phyloP scores from a whole-genome alignment of 2,888 invertebrate genomes.

The Nycteola revayana region DNA sequence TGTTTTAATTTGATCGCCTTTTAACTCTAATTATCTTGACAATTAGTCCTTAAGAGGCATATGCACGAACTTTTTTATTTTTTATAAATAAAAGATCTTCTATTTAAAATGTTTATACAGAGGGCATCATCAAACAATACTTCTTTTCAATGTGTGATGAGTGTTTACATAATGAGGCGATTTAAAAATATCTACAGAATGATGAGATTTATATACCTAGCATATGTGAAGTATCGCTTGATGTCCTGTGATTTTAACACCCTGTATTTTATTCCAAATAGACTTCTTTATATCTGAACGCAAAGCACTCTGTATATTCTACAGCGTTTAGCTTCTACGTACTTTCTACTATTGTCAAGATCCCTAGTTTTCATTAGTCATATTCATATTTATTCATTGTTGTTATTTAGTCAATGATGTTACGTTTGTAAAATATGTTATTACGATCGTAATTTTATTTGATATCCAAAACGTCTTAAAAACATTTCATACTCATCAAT shows the following conservation, averaged over 20 bases:
- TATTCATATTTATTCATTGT: conserved; percentile 38
- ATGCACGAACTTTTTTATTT: too few species aligned
- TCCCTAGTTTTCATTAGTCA: conserved; percentile 59
- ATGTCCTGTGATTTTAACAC: conserved; percentile 51
- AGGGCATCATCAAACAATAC: conserved; percentile 42
- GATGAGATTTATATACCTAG: conserved; percentile 11
- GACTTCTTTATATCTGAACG: conserved; percentile 43
- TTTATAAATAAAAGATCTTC: too few species aligned
- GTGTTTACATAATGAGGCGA: conserved; percentile 21
- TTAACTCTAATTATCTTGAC: too few species aligned
- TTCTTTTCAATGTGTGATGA: conserved; percentile 19
- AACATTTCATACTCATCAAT: too few species aligned
- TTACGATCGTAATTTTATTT: conserved; percentile 30
- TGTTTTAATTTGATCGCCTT: too few species aligned
- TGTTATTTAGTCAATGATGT: conserved; percentile 22
- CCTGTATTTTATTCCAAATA: conserved; percentile 62
- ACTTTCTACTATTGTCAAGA: conserved; percentile 77
- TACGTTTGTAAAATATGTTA: conserved; percentile 22
- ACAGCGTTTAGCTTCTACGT: conserved; percentile 72
- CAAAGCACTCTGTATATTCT: conserved; percentile 67
- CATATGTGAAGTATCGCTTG: conserved; percentile 52
- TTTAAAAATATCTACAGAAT: conserved; percentile 17
- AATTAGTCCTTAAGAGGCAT: too few species aligned
- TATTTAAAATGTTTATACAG: conserved; percentile 30
- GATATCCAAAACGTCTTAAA: conserved; percentile 1